Evolutionary conservation across 2,888 invertebrate species (phyloP).

Genomic region (Gandaritis pyraliata): DNA sequence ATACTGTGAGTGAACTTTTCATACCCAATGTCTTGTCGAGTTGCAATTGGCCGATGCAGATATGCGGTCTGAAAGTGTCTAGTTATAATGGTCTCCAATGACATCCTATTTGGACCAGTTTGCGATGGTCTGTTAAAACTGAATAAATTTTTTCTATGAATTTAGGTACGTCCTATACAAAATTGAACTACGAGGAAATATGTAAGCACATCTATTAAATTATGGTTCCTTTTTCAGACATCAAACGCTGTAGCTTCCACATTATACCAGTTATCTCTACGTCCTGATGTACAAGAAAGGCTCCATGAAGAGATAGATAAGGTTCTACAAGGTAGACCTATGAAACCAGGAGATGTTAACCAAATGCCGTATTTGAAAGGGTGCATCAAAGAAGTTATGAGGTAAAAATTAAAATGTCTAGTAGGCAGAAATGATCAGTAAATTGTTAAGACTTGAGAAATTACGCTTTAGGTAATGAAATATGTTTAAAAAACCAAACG

Average conservation of each 20-base stretch:
- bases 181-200: too few relatives aligned
- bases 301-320: slow-evolving; percentile 84
- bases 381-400: slow-evolving; percentile 89
- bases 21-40: too few relatives aligned
- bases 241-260: slow-evolving; percentile 90
- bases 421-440: not conserved
- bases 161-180: too few relatives aligned
- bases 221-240: slow-evolving; percentile 79
- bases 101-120: too few relatives aligned
- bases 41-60: too few relatives aligned
- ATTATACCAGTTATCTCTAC: slow-evolving; percentile 87
- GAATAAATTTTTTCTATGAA: too few relatives aligned
- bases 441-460: not conserved
- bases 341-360: slow-evolving; percentile 84
- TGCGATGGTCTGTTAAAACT: too few relatives aligned
- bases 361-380: slow-evolving; percentile 88
- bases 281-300: slow-evolving; percentile 87
- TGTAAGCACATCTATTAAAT: too few relatives aligned
- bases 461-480: too few relatives aligned
- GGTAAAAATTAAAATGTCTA: slow-evolving; percentile 68
- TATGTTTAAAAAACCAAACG: too few relatives aligned
- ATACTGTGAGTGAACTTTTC: slow-evolving; percentile 80
- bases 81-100: too few relatives aligned
- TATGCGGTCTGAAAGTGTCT: too few relatives aligned
- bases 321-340: slow-evolving; percentile 69